These are phyloP conservation scores for Syndactyla subalaris DNA, from an alignment of 2,797 vertebrate species.

Conservation along the genomic window DNA sequence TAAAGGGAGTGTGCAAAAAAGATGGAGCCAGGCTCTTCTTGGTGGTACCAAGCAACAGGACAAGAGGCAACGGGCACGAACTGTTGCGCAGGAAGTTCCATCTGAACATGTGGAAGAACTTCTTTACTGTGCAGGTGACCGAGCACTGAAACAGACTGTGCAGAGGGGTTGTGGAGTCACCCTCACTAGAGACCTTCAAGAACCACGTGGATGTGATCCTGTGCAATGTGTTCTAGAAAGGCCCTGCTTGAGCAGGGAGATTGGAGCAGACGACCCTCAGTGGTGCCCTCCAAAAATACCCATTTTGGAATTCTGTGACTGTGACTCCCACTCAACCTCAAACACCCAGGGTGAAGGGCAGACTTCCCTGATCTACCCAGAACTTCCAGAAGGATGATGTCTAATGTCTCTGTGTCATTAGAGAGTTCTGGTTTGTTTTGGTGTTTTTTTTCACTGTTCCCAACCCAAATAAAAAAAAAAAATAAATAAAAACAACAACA, in stretches of 20 bases:
- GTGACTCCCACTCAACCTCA: background rate
- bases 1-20: background rate
- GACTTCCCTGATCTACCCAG: background rate
- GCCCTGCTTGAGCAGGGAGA: background rate
- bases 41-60: background rate
- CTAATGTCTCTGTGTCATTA: background rate
- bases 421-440: background rate
- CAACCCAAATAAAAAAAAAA: background rate
- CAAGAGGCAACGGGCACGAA: background rate
- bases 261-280: background rate
- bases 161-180: background rate
- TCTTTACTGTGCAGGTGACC: background rate
- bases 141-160: background rate
- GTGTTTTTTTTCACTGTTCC: background rate
- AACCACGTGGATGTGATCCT: background rate
- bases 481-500: background rate
- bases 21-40: background rate
- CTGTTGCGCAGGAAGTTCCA: background rate
- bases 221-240: background rate
- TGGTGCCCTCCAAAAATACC: background rate
- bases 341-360: background rate
- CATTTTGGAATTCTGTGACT: background rate
- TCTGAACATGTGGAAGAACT: background rate
- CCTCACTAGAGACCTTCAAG: background rate
- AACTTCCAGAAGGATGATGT: background rate